Evolutionary conservation across 2,797 vertebrate species (phyloP), one percentile per base, ranked within the genome.

Genomic region (Remorina albescens): DNA sequence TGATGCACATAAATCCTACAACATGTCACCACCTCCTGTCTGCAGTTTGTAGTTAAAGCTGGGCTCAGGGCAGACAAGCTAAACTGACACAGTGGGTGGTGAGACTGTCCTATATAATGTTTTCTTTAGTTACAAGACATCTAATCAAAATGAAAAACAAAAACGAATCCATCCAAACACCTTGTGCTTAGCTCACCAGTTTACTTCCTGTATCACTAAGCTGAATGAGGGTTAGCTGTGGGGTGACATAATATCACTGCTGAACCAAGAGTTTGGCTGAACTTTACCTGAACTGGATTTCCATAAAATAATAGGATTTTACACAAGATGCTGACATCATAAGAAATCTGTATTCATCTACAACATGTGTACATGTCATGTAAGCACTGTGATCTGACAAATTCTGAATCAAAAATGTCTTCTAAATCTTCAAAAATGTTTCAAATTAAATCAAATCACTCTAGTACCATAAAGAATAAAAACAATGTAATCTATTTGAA

Each of bases 11-110:
- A 64, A 72, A 80, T 79, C 79, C 78, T 71, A 34, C 71, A 84
- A 50, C 67, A 77, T 71, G 85, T 81, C 75, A 47, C 81, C 70
- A 71, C 73, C 54, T 76, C 77, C 72, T 79, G 83, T 72, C 73
- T 82, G 60, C 46, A 63, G 73, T 81, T 83, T 79, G 63, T 71
- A 62, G 68, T 70, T 65, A 66, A 39, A 37, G 69, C 44, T 41
- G n/a, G 70, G 80, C 85, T 76, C 63, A 3, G 75, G 77, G 46
- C 72, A 57, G 54, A 73, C 71, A 32, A 42, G 67, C 74, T 84
- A 60, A 80, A 78, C 36, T 64, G 71, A 66, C 57, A n/a, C 63
- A 13, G 67, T 71, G 73, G 83, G 67, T 23, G 53, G 58, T 54
- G 42, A 78, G 66, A 28, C 71, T 77, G 67, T 74, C 59, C 76